phyloP scores from a whole-genome alignment of 2,888 invertebrate genomes.

The Aplocera efformata region DNA sequence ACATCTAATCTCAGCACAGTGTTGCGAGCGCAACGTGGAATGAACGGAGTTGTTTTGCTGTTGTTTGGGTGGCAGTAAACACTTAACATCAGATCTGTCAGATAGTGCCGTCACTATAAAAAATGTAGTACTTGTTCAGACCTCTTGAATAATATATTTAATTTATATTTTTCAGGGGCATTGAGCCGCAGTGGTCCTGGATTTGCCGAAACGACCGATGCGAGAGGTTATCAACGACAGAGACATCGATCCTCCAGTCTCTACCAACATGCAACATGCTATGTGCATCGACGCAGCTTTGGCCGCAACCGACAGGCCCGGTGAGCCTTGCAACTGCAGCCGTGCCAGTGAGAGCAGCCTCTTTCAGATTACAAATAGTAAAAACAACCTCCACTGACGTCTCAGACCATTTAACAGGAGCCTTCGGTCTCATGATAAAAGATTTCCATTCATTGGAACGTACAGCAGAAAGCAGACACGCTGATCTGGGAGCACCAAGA shows the following conservation, averaged over 20 bases:
- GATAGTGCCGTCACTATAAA: no score
- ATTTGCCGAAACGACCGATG: constrained; percentile 85
- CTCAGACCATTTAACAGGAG: constrained; percentile 63
- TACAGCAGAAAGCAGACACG: constrained; percentile 41
- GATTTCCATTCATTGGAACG: constrained; percentile 73
- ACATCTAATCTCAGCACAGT: no score
- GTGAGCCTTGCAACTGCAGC: constrained; percentile 84
- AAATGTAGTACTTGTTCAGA: no score
- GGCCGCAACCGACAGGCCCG: constrained; percentile 90
- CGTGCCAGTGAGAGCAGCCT: constrained; percentile 78
- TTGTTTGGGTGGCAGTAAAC: no score
- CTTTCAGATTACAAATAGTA: constrained; percentile 68
- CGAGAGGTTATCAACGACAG: constrained; percentile 76
- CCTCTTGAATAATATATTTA: no score
- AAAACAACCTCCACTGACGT: constrained; percentile 59
- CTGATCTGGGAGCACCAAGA: constrained; percentile 56
- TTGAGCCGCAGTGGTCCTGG: constrained; percentile 87
- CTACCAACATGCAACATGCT: constrained; percentile 89
- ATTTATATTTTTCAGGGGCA: constrained; percentile 68
- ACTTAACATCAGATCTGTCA: no score
- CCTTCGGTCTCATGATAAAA: constrained; percentile 74
- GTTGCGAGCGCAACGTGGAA: no score
- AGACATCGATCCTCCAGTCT: constrained; percentile 74
- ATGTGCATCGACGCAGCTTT: constrained; percentile 87
- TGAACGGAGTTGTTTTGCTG: no score